These are phyloP conservation scores for Atlantisia rogersi DNA, from an alignment of 2,113 vertebrate genomes.

Conservation along the genomic window DNA sequence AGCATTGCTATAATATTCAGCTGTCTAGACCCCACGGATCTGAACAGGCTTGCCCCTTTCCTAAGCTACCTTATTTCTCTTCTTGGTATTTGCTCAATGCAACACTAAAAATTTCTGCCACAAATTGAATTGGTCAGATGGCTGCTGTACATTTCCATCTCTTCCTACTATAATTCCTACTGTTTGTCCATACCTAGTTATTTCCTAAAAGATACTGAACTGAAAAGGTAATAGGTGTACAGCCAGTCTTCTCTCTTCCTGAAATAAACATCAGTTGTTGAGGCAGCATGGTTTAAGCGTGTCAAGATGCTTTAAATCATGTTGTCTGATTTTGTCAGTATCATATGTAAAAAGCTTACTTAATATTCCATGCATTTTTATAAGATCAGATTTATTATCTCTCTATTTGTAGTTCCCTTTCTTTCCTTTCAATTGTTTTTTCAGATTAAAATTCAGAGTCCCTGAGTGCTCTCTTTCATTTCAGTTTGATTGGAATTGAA, in stretches of 20 bases:
- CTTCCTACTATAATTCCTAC: neutral
- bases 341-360: neutral
- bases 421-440: neutral
- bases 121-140: neutral
- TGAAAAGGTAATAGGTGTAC: neutral
- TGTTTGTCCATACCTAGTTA: neutral
- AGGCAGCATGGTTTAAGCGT: neutral
- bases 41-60: neutral
- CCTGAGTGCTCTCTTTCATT: neutral
- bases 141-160: neutral
- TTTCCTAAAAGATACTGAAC: neutral
- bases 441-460: neutral
- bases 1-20: neutral
- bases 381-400: neutral
- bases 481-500: slow-evolving; percentile 5
- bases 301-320: neutral
- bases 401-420: neutral
- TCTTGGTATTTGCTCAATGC: neutral
- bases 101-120: neutral
- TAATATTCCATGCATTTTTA: neutral
- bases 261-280: neutral
- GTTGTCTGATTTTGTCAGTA: neutral
- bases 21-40: neutral
- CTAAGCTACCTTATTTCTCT: neutral
- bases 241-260: neutral